phyloP scores from a whole-genome alignment of 35 echinoderm and acorn worm genomes.

The Lytechinus variegatus region DNA sequence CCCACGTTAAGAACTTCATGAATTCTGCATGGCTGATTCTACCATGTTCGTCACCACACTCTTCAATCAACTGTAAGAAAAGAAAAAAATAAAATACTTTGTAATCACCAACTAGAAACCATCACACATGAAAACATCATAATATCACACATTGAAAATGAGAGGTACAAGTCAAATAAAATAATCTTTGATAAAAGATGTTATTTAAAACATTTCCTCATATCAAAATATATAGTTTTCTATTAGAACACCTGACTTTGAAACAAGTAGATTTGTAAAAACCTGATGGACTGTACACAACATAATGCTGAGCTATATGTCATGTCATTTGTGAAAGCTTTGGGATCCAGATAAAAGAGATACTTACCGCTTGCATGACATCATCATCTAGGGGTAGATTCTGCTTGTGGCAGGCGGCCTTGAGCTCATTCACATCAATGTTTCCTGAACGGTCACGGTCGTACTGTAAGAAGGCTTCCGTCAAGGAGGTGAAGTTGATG shows the following conservation, averaged over 20 bases:
- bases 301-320: no score
- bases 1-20: conserved; percentile 88
- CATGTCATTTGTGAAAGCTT: no score
- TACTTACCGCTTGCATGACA: conserved; percentile 91
- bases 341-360: neutral
- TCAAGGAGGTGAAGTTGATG: conserved; percentile 91
- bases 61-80: conserved; percentile 79
- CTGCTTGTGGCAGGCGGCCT: conserved; percentile 89
- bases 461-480: conserved; percentile 89
- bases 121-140: no score
- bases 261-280: no score
- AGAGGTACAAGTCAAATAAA: neutral
- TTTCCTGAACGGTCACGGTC: conserved; percentile 84
- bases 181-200: neutral
- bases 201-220: neutral
- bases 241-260: no score
- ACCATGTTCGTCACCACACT: conserved; percentile 82
- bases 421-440: conserved; percentile 80
- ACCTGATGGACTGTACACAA: no score
- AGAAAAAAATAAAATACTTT: neutral
- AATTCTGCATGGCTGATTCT: conserved; percentile 82
- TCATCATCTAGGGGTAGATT: conserved; percentile 98
- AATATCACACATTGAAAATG: neutral
- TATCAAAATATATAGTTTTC: neutral
- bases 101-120: neutral